Conservation (phyloP, 2,113 vertebrate genomes). For the Pristiophorus japonicus region DNA sequence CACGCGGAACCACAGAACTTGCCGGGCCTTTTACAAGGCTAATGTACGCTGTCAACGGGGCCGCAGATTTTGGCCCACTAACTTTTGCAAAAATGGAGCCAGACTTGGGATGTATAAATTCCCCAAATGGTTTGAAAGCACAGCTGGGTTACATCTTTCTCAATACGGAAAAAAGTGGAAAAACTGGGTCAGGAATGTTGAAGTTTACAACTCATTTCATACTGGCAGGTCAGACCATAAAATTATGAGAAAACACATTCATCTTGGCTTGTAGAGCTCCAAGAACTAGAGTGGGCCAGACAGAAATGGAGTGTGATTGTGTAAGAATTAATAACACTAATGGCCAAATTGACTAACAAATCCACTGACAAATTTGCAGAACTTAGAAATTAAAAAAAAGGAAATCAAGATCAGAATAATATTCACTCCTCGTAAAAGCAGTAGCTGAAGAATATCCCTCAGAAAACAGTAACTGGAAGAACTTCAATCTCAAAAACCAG, state of each 20-base stretch:
- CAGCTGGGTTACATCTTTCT: not conserved
- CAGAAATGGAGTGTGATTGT: not conserved
- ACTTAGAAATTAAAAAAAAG: too few species aligned
- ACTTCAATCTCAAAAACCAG: not conserved
- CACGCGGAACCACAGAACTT: too few species aligned
- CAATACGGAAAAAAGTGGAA: not conserved
- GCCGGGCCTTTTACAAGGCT: too few species aligned
- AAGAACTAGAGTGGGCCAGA: not conserved
- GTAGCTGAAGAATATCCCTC: not conserved
- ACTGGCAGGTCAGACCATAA: not conserved
- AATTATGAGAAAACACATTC: not conserved
- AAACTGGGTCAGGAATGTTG: not conserved
- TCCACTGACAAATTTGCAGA: not conserved
- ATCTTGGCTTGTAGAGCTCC: not conserved
- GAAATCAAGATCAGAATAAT: not conserved
- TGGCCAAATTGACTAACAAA: not conserved
- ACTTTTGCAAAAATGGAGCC: not conserved
- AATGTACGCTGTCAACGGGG: too few species aligned
- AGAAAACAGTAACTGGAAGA: not conserved
- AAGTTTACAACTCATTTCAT: not conserved
- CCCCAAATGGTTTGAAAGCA: not conserved
- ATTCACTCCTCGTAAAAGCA: not conserved
- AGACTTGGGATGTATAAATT: not conserved
- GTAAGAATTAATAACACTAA: not conserved
- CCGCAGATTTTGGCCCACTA: not conserved